Evolutionary conservation across 2,113 vertebrate species (phyloP).

Genomic region (Peucedramus taeniatus): DNA sequence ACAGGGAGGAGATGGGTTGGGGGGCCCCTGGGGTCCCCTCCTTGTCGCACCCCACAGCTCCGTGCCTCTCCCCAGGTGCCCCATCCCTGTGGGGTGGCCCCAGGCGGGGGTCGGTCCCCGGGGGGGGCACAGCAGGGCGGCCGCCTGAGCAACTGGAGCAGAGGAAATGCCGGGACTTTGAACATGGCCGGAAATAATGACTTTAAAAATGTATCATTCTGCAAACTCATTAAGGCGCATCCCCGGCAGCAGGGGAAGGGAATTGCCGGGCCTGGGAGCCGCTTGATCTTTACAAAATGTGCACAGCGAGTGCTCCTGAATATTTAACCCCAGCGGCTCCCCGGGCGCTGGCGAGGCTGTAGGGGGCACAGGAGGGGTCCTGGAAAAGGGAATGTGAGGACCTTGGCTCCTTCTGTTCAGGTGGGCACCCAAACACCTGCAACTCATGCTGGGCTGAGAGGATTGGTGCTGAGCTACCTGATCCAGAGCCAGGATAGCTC

Average conservation of each 20-base stretch:
- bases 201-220: slow-evolving; percentile 51
- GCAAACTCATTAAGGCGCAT: neutral
- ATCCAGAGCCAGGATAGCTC: neutral
- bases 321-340: neutral
- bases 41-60: neutral
- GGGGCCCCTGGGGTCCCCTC: neutral
- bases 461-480: neutral
- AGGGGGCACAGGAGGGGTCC: rapidly evolving
- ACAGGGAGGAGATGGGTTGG: neutral
- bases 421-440: neutral
- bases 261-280: neutral
- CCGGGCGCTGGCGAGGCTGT: rapidly evolving
- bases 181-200: slow-evolving; percentile 21
- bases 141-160: neutral
- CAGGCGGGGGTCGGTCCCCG: rapidly evolving
- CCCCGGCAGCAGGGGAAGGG: neutral
- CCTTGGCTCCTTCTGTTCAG: neutral
- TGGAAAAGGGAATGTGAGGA: neutral
- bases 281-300: slow-evolving; percentile 33
- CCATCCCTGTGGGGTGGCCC: neutral
- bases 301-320: neutral
- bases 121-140: neutral
- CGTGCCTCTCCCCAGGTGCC: rapidly evolving
- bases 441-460: neutral
- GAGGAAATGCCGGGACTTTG: neutral